phyloP scores from a whole-genome alignment of 2,888 invertebrate species.

The Ametastegia equiseti region DNA sequence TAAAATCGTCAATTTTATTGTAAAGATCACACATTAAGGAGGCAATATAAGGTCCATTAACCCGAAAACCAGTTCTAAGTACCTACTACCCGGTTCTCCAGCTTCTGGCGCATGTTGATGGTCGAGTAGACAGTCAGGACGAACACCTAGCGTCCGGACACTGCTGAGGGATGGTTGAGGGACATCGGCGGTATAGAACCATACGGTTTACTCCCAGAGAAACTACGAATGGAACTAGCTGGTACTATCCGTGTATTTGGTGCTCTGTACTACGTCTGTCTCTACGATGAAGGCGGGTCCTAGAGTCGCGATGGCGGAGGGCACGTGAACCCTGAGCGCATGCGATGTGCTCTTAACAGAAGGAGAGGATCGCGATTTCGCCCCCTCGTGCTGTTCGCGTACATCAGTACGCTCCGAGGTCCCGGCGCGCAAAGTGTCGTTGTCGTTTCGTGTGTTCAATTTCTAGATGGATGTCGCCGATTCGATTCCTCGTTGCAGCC shows the following conservation, averaged over 20 bases:
- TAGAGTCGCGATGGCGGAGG: constrained; percentile 67
- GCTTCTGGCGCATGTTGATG: not conserved
- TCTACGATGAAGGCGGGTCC: constrained; percentile 68
- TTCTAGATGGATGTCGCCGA: constrained; percentile 75
- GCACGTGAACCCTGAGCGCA: constrained; percentile 70
- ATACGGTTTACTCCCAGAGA: not conserved
- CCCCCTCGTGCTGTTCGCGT: constrained; percentile 47
- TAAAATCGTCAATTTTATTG: not conserved
- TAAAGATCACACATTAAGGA: constrained; percentile 1
- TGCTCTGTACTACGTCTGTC: constrained; percentile 44
- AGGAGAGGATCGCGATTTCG: constrained; percentile 53
- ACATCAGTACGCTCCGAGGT: constrained; percentile 71
- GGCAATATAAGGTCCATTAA: constrained; percentile 6
- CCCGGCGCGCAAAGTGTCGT: constrained; percentile 70
- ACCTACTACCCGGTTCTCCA: not conserved
- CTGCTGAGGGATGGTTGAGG: not conserved
- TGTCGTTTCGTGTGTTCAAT: constrained; percentile 67
- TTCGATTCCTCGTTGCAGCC: constrained; percentile 65
- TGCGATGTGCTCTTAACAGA: constrained; percentile 62
- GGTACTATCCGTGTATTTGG: constrained; percentile 1
- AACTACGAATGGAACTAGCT: constrained; percentile 14
- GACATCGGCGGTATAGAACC: not conserved
- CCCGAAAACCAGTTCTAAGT: not conserved
- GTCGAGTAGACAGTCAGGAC: not conserved
- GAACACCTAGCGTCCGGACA: not conserved